A percentile compares a stretch with the other conserved stretches of the same genome.
Conservation (phyloP, 2,113 vertebrate genomes). For the Phylloscopus whistleri region DNA sequence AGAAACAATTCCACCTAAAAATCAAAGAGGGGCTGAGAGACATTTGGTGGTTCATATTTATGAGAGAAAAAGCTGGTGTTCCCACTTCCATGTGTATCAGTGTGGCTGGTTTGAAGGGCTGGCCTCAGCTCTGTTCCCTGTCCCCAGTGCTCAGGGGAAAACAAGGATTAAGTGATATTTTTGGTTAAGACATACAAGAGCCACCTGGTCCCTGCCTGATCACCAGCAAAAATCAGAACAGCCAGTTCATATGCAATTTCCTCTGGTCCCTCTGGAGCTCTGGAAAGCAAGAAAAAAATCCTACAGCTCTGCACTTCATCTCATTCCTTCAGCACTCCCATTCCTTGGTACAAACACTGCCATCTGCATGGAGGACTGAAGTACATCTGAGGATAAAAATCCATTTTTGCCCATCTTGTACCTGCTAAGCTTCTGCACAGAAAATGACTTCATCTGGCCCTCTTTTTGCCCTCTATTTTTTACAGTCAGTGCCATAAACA, state of each 20-base stretch:
- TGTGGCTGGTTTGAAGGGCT: neutral
- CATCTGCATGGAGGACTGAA: neutral
- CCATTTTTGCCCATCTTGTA: neutral
- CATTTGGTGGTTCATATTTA: neutral
- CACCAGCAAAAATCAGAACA: neutral
- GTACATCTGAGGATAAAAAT: neutral
- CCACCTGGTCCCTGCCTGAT: slow-evolving; percentile 34
- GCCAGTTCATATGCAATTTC: slow-evolving; percentile 1
- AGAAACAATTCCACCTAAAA: neutral
- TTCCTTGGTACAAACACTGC: neutral
- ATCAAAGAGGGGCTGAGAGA: neutral
- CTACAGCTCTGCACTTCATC: neutral
- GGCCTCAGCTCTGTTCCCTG: neutral
- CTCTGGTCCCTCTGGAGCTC: neutral
- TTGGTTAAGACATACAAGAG: slow-evolving; percentile 17
- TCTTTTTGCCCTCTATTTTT: neutral
- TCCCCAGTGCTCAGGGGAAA: neutral
- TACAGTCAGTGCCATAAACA: neutral
- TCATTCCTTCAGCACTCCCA: neutral
- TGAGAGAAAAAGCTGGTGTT: neutral
- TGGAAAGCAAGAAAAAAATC: neutral
- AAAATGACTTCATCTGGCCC: neutral
- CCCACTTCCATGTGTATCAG: neutral
- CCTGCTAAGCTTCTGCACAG: neutral
- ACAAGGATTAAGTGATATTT: slow-evolving; percentile 44